These are phyloP conservation scores for Alcis repandata DNA, from an alignment of 2,888 invertebrate genomes.

Conservation along the genomic window DNA sequence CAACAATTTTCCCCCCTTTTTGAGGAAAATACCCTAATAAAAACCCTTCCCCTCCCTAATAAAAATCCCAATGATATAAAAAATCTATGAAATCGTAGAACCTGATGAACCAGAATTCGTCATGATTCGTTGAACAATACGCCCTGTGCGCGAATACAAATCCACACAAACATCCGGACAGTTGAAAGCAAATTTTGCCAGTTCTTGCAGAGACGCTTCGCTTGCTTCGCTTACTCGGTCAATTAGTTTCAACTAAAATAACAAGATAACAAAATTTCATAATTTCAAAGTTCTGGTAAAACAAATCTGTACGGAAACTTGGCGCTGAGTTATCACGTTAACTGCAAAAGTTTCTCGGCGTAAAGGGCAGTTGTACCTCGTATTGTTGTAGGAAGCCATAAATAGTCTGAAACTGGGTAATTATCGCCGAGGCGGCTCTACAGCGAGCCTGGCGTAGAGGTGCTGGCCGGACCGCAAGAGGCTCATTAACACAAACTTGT, in stretches of 20 bases:
- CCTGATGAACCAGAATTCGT: too few relatives aligned
- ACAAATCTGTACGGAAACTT: neutral
- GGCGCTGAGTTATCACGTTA: neutral
- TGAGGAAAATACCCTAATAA: too few relatives aligned
- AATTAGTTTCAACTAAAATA: neutral
- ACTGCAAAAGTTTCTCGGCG: conserved; percentile 1
- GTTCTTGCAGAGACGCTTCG: too few relatives aligned
- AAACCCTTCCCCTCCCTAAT: too few relatives aligned
- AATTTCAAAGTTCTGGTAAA: neutral
- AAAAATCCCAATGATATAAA: too few relatives aligned
- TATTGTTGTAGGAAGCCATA: conserved; percentile 40
- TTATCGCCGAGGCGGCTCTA: conserved; percentile 43
- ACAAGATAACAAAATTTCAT: neutral
- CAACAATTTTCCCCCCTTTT: too few relatives aligned
- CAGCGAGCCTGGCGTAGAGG: conserved; percentile 38
- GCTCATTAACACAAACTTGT: conserved; percentile 42
- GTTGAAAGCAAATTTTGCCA: too few relatives aligned
- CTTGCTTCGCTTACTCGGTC: too few relatives aligned
- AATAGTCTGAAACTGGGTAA: conserved; percentile 41
- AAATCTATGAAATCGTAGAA: too few relatives aligned
- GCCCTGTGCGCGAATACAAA: too few relatives aligned
- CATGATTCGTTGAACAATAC: too few relatives aligned
- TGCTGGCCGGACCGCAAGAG: conserved; percentile 43
- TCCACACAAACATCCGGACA: too few relatives aligned
- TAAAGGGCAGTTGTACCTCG: conserved; percentile 33